Base-by-base conservation (phyloP, 92 coral and sea anemone genomes). In the Phenganax subtilis region DNA sequence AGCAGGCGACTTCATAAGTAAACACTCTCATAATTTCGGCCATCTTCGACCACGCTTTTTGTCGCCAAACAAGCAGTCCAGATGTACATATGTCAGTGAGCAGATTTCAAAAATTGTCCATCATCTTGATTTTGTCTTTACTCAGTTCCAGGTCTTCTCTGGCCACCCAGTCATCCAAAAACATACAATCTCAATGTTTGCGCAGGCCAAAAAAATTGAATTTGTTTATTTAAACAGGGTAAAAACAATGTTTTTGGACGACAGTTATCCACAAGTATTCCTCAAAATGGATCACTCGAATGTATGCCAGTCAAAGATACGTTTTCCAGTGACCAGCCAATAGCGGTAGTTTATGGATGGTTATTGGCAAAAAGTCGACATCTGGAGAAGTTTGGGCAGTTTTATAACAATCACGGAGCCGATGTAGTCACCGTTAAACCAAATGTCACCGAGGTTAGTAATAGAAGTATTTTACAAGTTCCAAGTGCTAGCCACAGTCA, bases 321-420 rank as follows among this genome's bases (percentile, higher is more conserved):
- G 70, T 76, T 68, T 54, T 68, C 73, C 20, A 61, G 73, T 12
- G 62, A 73, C 51, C 54, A 65, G 15, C 92, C 98, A 31, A 82
- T 93, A 60, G 97, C 89, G 14, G 94, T 93, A 61, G 78, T 93
- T 62, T 93, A 91, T 82, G 94, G 98, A 10, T 93, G 98, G 98
- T 86, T 93, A 59, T 54, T 91, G 53, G 98, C 97, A 11, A 93
- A 93, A 87, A 90, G 97, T 70, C 90, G 89, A 20, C 97, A 93
- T 76, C 80, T 93, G n/a, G 92, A 93, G 75, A 93, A 91, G 37
- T 93, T 91, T 76, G 97, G 92, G 27, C 86, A 85, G 53, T 78
- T 93, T 80, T 93, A 93, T 62, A 96, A 91, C 68, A 86, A 89
- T 3, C 81, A 90, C 71, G 98, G 98, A n/a, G 92, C 94, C 9